Base-by-base conservation (phyloP, 2,113 vertebrate species). In the Bubo bubo region DNA sequence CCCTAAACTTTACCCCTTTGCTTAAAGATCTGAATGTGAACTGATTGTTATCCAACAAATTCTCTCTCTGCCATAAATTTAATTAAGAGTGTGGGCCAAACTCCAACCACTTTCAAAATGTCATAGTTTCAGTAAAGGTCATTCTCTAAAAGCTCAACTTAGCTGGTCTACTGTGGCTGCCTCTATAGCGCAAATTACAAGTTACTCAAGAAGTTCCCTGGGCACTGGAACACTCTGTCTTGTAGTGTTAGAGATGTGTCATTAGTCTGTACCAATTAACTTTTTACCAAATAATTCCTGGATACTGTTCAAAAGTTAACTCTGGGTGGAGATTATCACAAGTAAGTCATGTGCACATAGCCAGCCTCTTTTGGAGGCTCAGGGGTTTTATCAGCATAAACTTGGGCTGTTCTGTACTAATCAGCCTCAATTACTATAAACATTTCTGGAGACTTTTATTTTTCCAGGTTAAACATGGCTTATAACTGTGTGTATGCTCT, bases 211-310 rank as follows among this genome's bases (percentile, higher is more conserved):
- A 47, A 67, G 17, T 41, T 76, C 52, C 6, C 35, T 45, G 50
- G 27, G 11, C 41, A 24, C 32, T 59, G 20, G 23, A 70, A 45
- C 8, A 32, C 10, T 34, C 30, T 56, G 20, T n/a, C 14, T 59
- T 74, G 30, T 24, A 15, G 12, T 13, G 19, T 32, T 71, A 63
- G 26, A 92, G 12, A 3, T 0, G 0, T 64, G 35, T 28, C 9
- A 3, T 79, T 55, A 86, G 9, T 4, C 35, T 32, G 7, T 23
- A 45, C 4, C 18, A 75, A 34, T 6, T 34, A 84, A 28, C 20
- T 45, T 82, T 67, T 67, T 4, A 52, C 17, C 13, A 82, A 8
- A 24, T 27, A 32, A 67, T 52, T 96, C 4, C 49, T 91, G 24
- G 3, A 1, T 64, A 20, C 59, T 34, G 21, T 37, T 83, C 21